Percentiles rank a stretch among this genome's conserved stretches.
Conservation (phyloP, 92 coral and sea anemone genomes). For the Palythoa caribaeorum region DNA sequence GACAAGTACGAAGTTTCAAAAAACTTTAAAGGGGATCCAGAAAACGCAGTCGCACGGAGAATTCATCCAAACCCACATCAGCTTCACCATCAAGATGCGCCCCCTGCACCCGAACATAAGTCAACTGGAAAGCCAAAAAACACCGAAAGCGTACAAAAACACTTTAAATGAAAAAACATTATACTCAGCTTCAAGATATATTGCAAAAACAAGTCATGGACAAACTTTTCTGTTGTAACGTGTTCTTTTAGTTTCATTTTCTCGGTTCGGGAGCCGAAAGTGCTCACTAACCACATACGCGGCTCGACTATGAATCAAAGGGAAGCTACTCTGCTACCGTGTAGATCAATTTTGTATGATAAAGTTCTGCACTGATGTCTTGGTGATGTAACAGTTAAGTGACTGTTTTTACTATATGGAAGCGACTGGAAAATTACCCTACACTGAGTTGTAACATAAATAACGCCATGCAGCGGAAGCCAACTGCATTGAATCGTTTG, state of each 20-base stretch:
- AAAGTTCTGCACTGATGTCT: too few species aligned
- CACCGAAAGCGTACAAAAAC: background rate
- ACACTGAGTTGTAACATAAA: too few species aligned
- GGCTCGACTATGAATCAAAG: too few species aligned
- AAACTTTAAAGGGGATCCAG: background rate
- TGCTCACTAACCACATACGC: too few species aligned
- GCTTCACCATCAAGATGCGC: background rate
- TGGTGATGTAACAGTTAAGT: too few species aligned
- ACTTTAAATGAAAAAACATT: background rate
- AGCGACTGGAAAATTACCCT: too few species aligned
- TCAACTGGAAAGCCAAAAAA: background rate
- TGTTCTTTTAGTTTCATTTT: background rate
- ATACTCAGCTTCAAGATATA: background rate
- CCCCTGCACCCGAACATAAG: background rate
- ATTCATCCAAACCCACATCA: background rate
- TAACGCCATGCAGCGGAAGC: too few species aligned
- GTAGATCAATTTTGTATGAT: too few species aligned
- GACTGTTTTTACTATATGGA: too few species aligned
- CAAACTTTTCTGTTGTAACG: background rate
- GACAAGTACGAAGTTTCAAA: background rate
- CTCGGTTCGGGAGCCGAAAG: too few species aligned
- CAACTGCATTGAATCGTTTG: too few species aligned
- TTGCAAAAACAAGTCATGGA: background rate
- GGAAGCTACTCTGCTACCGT: too few species aligned
- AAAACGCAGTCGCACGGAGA: constrained; percentile 8